These are phyloP conservation scores for Coelopa pilipes DNA, from an alignment of 2,888 invertebrate species.

Conservation along the genomic window DNA sequence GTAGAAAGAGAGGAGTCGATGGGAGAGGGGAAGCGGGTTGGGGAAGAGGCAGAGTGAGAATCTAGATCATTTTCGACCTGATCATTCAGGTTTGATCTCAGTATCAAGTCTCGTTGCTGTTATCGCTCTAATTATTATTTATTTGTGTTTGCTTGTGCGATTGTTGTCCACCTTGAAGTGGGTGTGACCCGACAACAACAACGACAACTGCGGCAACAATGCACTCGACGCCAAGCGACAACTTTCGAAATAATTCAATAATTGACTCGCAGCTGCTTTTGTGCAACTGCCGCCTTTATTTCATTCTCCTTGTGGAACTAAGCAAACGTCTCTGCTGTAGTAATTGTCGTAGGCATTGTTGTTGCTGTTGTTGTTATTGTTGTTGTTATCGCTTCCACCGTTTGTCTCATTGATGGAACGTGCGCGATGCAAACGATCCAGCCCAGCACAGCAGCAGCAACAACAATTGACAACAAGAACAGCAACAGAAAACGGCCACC, in stretches of 20 bases:
- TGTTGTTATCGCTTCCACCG: neutral
- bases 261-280: too few relatives aligned
- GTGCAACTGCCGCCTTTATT: neutral
- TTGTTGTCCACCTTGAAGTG: too few relatives aligned
- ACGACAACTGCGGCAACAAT: neutral
- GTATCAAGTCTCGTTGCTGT: too few relatives aligned
- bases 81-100: too few relatives aligned
- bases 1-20: neutral
- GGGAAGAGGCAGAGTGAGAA: too few relatives aligned
- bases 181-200: too few relatives aligned
- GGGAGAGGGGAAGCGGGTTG: too few relatives aligned
- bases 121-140: too few relatives aligned
- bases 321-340: neutral
- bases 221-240: neutral
- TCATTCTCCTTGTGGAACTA: neutral
- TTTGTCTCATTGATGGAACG: conserved; percentile 6
- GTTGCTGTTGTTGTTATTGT: neutral
- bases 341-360: neutral
- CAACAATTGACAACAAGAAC: neutral
- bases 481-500: neutral
- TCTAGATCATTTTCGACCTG: too few relatives aligned
- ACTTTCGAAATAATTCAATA: neutral
- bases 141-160: too few relatives aligned
- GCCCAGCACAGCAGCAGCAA: neutral
- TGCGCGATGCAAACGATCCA: neutral